A percentile compares a stretch with the other conserved stretches of the same genome.
Evolutionary conservation across 2,888 invertebrate genomes (phyloP).

Genomic region (Pseudococcus viburni): DNA sequence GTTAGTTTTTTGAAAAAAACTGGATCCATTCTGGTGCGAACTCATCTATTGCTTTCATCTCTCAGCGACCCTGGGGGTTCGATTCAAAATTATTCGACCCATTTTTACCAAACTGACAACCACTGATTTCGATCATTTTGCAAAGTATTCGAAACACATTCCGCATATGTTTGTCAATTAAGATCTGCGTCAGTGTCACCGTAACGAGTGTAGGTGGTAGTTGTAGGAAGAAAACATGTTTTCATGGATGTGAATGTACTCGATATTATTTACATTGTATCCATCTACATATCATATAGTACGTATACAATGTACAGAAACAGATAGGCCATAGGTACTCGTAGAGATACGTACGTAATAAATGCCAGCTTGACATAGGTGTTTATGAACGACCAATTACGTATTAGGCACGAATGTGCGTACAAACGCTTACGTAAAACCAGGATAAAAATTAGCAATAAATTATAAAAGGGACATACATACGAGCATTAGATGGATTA

Average conservation of each 20-base stretch:
- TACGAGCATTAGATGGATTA: no score
- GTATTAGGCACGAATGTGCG: background rate
- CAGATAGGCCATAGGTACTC: background rate
- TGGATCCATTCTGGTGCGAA: no score
- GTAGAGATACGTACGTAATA: background rate
- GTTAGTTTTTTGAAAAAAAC: no score
- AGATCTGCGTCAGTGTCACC: background rate
- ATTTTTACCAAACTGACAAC: background rate
- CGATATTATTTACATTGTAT: slow-evolving; percentile 1
- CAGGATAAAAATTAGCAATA: background rate
- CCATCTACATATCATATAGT: background rate
- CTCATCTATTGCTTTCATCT: no score
- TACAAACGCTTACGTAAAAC: background rate
- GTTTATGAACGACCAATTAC: background rate
- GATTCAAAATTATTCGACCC: no score
- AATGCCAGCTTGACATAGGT: background rate
- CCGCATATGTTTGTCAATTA: background rate
- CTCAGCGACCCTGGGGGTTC: no score
- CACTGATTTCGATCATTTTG: background rate
- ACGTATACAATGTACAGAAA: background rate
- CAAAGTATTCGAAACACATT: background rate
- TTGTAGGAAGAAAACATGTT: background rate
- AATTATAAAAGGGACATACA: background rate
- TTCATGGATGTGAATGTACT: background rate
- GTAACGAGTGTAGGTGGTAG: background rate